phyloP scores from a whole-genome alignment of 2,888 invertebrate genomes.

The Thyatira batis region DNA sequence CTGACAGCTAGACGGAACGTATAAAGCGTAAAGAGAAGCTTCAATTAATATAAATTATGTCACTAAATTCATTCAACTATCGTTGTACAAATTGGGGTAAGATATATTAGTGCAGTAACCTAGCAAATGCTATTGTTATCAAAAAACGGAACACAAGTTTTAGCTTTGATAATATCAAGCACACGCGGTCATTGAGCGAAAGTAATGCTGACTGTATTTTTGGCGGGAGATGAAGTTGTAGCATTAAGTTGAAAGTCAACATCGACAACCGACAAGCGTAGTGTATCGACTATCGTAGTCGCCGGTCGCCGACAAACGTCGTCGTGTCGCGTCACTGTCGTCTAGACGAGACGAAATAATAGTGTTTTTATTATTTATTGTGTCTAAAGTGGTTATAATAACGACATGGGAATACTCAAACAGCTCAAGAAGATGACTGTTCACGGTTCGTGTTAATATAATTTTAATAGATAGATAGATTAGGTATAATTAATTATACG shows the following conservation, averaged over 20 bases:
- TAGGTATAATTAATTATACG: too few species aligned
- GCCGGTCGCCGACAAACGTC: slow-evolving; percentile 52
- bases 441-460: slow-evolving; percentile 53
- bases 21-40: too few species aligned
- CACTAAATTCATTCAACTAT: too few species aligned
- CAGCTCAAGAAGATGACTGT: slow-evolving; percentile 73
- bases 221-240: slow-evolving; percentile 59
- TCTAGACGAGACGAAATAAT: slow-evolving; percentile 30
- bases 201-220: slow-evolving; percentile 31
- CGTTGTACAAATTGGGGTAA: too few species aligned
- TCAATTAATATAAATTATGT: too few species aligned
- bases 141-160: not conserved
- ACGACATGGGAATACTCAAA: slow-evolving; percentile 71
- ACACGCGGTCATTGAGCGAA: slow-evolving; percentile 19
- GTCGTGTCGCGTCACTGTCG: slow-evolving; percentile 17
- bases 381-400: slow-evolving; percentile 17
- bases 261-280: slow-evolving; percentile 53
- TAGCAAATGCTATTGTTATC: too few species aligned
- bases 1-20: too few species aligned
- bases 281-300: slow-evolving; percentile 53
- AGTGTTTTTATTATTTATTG: slow-evolving; percentile 26
- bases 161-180: slow-evolving; percentile 1
- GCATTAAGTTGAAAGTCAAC: slow-evolving; percentile 25
- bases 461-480: slow-evolving; percentile 6
- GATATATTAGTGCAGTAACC: too few species aligned